Percentiles rank a stretch among this genome's conserved stretches.
Evolutionary conservation across 2,113 vertebrate species (phyloP).

Genomic region (Hiodon tergisus): DNA sequence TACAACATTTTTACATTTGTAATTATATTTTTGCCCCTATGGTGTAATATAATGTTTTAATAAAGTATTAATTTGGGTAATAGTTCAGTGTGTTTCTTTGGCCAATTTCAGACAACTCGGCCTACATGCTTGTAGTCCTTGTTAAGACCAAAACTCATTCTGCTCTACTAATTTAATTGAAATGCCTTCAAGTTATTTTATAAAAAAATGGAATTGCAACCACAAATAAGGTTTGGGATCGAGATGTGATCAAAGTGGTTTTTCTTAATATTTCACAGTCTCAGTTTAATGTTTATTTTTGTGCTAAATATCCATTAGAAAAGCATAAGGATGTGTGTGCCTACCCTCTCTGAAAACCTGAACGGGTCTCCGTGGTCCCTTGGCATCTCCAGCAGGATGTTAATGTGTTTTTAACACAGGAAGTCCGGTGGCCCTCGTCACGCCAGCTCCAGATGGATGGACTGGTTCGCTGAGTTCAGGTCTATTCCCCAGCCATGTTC

Average conservation of each 20-base stretch:
- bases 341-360: too few relatives aligned
- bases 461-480: neutral
- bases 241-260: too few relatives aligned
- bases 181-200: neutral
- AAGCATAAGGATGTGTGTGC: too few relatives aligned
- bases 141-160: too few relatives aligned
- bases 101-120: neutral
- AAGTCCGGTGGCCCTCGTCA: neutral
- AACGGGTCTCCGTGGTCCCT: neutral
- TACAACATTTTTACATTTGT: conserved; percentile 17
- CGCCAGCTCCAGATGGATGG: neutral
- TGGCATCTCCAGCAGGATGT: neutral
- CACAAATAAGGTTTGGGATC: too few relatives aligned
- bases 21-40: conserved; percentile 21
- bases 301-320: neutral
- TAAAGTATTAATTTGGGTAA: conserved; percentile 45
- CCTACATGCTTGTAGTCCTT: too few relatives aligned
- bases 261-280: too few relatives aligned
- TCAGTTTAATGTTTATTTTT: neutral
- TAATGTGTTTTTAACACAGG: neutral
- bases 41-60: conserved; percentile 45
- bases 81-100: neutral
- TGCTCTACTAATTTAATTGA: too few relatives aligned
- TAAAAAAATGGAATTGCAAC: neutral
- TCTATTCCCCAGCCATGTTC: neutral